A percentile compares a stretch with the other conserved stretches of the same genome.
These are phyloP conservation scores for Platycercus adscitus DNA, from an alignment of 2,113 vertebrate species.

Conservation along the genomic window DNA sequence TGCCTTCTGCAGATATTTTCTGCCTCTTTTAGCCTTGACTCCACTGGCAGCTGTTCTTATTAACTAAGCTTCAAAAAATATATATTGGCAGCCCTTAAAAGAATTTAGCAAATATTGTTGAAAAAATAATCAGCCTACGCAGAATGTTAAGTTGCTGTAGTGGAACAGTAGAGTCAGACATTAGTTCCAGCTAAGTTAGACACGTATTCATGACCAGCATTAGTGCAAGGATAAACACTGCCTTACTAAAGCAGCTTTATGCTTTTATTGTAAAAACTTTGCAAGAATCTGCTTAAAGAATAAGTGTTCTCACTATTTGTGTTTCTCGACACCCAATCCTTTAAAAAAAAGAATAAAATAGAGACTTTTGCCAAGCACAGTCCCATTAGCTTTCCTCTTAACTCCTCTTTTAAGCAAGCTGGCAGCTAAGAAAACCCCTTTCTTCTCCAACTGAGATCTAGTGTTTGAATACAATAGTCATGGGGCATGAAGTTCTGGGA, in stretches of 20 bases:
- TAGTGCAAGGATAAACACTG: conserved; percentile 58
- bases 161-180: conserved; percentile 68
- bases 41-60: conserved; percentile 74
- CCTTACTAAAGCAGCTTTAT: conserved; percentile 22
- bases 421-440: background rate
- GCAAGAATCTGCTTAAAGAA: conserved; percentile 21
- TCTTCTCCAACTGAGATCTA: conserved; percentile 3
- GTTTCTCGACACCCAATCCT: background rate
- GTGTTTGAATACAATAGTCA: background rate
- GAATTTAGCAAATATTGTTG: conserved; percentile 81
- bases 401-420: conserved; percentile 27
- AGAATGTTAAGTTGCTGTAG: conserved; percentile 79
- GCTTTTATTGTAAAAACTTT: conserved; percentile 18
- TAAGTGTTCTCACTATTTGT: conserved; percentile 10
- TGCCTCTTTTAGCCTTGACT: conserved; percentile 65
- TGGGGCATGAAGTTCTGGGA: background rate
- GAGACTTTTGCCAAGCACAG: conserved; percentile 20
- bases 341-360: conserved; percentile 42
- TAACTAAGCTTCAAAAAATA: conserved; percentile 76
- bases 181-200: conserved; percentile 48
- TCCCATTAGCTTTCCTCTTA: conserved; percentile 51
- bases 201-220: conserved; percentile 9
- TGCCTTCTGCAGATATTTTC: conserved; percentile 79
- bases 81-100: conserved; percentile 82
- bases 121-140: conserved; percentile 83